Percentiles rank a stretch among this genome's conserved stretches.
Conservation (phyloP, 1,140 invertebrate species). For the Ctenoplectra terminalis region DNA sequence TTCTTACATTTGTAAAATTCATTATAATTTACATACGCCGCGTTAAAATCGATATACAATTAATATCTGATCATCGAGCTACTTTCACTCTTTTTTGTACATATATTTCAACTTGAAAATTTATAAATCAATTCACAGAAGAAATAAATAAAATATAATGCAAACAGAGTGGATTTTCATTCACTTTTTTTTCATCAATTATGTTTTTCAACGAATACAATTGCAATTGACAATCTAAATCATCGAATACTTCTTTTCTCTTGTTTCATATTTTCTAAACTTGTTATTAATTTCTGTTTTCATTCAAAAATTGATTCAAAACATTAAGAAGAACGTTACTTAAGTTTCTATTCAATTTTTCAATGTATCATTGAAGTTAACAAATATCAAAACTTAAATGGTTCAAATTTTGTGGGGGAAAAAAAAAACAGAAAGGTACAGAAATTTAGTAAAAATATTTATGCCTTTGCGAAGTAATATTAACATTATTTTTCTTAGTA, state of each 20-base stretch:
- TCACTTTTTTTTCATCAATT: background rate
- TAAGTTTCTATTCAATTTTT: background rate
- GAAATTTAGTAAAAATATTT: constrained; percentile 16
- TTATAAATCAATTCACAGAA: background rate
- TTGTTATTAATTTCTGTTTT: background rate
- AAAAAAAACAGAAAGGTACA: background rate
- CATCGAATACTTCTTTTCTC: background rate
- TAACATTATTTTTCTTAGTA: constrained; percentile 2
- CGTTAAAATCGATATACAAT: background rate
- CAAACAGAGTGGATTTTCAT: background rate
- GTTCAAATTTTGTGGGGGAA: background rate
- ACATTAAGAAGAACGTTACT: background rate
- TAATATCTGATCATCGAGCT: background rate
- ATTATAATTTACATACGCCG: background rate
- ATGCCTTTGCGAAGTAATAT: background rate
- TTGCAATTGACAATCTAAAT: constrained; percentile 16
- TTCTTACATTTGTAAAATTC: background rate
- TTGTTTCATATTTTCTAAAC: background rate
- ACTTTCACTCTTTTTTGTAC: background rate
- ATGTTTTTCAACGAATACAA: background rate
- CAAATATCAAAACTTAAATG: background rate
- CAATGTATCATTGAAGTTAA: background rate
- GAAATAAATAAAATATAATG: background rate
- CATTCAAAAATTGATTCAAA: background rate
- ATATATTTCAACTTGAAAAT: too few relatives aligned